Base-by-base conservation (phyloP, 2,113 vertebrate genomes). In the Pangasianodon hypophthalmus region DNA sequence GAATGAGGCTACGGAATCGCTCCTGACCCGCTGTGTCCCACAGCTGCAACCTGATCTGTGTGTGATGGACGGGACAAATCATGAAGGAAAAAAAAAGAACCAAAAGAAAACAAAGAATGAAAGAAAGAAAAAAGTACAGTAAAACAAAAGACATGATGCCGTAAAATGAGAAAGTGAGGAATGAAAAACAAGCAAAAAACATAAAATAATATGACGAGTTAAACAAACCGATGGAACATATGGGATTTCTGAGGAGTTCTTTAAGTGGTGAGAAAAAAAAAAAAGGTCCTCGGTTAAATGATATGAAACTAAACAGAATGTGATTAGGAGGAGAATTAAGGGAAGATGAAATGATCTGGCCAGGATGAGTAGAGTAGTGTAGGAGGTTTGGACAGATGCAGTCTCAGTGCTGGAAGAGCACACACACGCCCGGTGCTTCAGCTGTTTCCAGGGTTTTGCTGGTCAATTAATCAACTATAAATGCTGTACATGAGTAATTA, bases 21-120 rank as follows among this genome's bases (percentile, higher is more conserved):
- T 99, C 98, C 94, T 99, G 98, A 92, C 98, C 98, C 89, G 98
- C 98, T 82, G 98, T 99, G 96, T 99, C 98, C 98, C 98, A 99
- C 94, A 99, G 95, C 97, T 99, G 98, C 97, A 99, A 96, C 97
- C 98, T 97, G 95, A 99, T 98, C 98, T 99, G 97, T 95, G 71
- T 88, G 96, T 95, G 94, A 96, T 88, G 95, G 96, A 87, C 88
- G 89, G 89, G 81, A 92, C 95, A 91, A 91, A 91, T 94, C 94
- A 94, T 80, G 92, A 96, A 94, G 92, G 89, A 90, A 88, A 94
- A 93, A 94, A 96, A 94, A 93, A 92, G 92, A 93, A 80, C 29
- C 29, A 86, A 85, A 52, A 50, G 32, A 91, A 89, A 88, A 32
- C n/a, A 54, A 90, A 92, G 32, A 79, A 89, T 16, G 24, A 48